Evolutionary conservation across 1,140 invertebrate genomes (phyloP), one percentile per base, ranked within the genome.

Genomic region (Nomia melanderi): DNA sequence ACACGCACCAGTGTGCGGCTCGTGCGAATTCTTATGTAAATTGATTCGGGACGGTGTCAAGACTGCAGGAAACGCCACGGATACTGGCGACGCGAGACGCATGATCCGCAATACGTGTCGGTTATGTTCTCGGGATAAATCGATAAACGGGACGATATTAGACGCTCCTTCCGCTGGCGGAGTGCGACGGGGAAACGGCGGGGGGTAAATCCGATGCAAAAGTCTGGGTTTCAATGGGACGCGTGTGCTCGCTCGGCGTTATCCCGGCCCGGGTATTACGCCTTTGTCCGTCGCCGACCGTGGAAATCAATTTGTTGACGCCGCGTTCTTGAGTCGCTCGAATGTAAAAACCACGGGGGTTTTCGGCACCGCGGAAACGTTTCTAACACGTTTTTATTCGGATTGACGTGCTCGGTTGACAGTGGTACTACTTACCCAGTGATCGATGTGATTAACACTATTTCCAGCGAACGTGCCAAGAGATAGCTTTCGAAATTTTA

Each of bases 21-120:
- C 41, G 41, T 14, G 14, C 11, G 53, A 74, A 65, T 78, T 78
- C 71, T 66, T 78, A 74, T 75, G 71, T 60, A 75, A 79, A 79
- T 79, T 63, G 71, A 75, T 67, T 50, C 53, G 14, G 36, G 17
- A 27, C 29, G 39, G 39, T 23, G 65, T 31, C 23, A n/a, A 39
- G 20, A 12, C 36, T 12, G 56, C 14, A 70, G 74, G 56, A 77
- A 75, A 67, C 59, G 54, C 53, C 73, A 47, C 64, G 63, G 39
- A 67, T 59, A 50, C 39, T 75, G 41, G 1, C 9, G 44, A 8
- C 17, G 20, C 53, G 25, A 53, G 25, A 63, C 59, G 67, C 41
- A 39, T 27, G 75, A 44, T 60, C 47, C 75, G 75, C 67, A 77
- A 77, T 72, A 77, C 75, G 50, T 47, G 67, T 73, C 69, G 44